Percentiles rank a stretch among this genome's conserved stretches.
These are phyloP conservation scores for Coendou prehensilis DNA, from an alignment of 2,797 vertebrate genomes.

Conservation along the genomic window DNA sequence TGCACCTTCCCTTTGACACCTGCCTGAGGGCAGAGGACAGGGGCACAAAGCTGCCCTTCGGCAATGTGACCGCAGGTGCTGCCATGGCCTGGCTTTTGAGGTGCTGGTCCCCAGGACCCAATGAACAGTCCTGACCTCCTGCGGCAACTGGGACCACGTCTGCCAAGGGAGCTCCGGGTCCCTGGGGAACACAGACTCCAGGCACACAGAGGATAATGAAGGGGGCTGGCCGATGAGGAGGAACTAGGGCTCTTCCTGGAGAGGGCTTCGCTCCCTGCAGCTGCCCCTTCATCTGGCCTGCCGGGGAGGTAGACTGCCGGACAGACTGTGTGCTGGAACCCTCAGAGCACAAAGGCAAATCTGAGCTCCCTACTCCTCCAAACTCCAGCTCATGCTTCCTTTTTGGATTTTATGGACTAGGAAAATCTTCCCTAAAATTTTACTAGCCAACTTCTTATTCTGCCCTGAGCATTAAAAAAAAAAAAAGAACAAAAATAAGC, in stretches of 20 bases:
- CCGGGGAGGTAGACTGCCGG: background rate
- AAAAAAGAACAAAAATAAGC: background rate
- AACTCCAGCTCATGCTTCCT: background rate
- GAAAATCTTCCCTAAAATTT: constrained; percentile 29
- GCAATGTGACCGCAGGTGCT: background rate
- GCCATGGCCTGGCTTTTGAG: background rate
- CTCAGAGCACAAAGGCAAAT: background rate
- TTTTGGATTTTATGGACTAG: background rate
- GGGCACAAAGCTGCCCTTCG: background rate
- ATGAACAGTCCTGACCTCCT: background rate
- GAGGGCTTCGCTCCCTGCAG: constrained; percentile 62
- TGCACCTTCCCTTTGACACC: background rate
- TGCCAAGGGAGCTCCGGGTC: constrained; percentile 73
- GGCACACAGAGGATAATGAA: constrained; percentile 79
- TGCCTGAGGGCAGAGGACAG: too few relatives aligned
- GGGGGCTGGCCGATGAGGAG: constrained; percentile 80
- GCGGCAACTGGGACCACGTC: constrained; percentile 40
- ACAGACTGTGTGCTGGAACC: background rate
- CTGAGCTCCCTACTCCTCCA: background rate
- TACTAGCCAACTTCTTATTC: constrained; percentile 3
- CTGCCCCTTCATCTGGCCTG: constrained; percentile 76
- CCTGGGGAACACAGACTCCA: constrained; percentile 48
- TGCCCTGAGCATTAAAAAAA: background rate
- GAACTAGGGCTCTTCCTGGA: constrained; percentile 73
- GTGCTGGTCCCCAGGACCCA: background rate